Evolutionary conservation across 1,140 invertebrate genomes (phyloP), one percentile per base, ranked within the genome.

Genomic region (Cydia strobilella): DNA sequence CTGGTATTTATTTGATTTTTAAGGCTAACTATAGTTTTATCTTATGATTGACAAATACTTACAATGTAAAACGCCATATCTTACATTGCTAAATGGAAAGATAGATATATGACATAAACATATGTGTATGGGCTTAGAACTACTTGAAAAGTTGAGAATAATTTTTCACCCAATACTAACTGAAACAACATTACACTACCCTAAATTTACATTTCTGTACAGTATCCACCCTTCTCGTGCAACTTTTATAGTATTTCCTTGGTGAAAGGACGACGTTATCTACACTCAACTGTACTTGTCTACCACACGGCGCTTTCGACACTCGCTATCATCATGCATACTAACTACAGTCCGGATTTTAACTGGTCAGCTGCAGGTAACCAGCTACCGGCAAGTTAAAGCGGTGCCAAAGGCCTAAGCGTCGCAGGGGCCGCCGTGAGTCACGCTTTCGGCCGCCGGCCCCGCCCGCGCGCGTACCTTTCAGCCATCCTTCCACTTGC

Each of bases 401-500:
- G 63, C 63, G 27, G 5, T 23, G 63, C 27, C 25, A 7, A 20
- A 27, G 15, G 63, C 63, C 48, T 23, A 12, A 15, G 63, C 63
- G 62, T 27, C 62, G 62, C 27, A 9, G 15, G 25, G 15, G 25
- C 10, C 27, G 25, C 25, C 13, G 63, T 59, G 54, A 59, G 54
- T 59, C 54, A 59, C 63, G 63, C 63, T 23, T 13, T 1, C 25
- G 27, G 20, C 63, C 63, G 25, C 23, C 63, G 25, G 13, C 10
- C 23, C 25, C 25, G 63, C 23, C 63, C 63, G 25, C 63, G 23
- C 54, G 82, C 82, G 27, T 73, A 88, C 97, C 98, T 96, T 97
- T 96, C 76, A 98, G 93, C 98, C 98, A 99, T 87, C 98, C 97
- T 77, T 96, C 97, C 74, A 98, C 97, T 95, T 98, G 97, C 84